These are phyloP conservation scores for Polylopha cassiicola DNA, from an alignment of 2,888 invertebrate genomes.

Conservation along the genomic window DNA sequence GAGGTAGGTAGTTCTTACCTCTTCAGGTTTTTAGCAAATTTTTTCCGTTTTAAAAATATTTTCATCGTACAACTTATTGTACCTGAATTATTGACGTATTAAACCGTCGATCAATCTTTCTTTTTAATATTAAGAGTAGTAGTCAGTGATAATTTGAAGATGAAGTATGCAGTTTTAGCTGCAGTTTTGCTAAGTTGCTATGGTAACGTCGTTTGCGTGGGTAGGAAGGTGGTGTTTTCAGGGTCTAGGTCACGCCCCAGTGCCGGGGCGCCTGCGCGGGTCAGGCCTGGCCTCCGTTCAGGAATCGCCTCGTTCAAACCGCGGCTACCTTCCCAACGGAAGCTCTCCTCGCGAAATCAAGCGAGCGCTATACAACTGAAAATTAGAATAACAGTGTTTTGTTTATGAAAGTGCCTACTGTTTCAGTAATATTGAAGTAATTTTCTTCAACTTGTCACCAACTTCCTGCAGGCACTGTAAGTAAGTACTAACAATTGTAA, in stretches of 20 bases:
- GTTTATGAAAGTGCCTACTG: neutral
- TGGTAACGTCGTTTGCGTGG: slow-evolving; percentile 58
- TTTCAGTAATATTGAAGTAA: too few relatives aligned
- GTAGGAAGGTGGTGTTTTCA: slow-evolving; percentile 69
- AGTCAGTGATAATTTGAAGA: slow-evolving; percentile 31
- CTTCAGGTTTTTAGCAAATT: slow-evolving; percentile 38
- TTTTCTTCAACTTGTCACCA: too few relatives aligned
- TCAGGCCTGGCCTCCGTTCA: slow-evolving; percentile 36
- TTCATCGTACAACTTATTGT: too few relatives aligned
- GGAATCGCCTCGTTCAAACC: slow-evolving; percentile 48
- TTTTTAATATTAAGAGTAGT: neutral
- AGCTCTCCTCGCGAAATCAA: slow-evolving; percentile 27
- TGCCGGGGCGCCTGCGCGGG: slow-evolving; percentile 58
- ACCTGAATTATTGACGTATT: too few relatives aligned
- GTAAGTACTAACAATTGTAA: too few relatives aligned
- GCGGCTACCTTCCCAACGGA: slow-evolving; percentile 49
- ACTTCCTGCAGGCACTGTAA: too few relatives aligned
- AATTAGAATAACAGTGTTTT: neutral
- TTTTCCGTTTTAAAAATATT: slow-evolving; percentile 41
- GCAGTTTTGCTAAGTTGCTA: slow-evolving; percentile 41
- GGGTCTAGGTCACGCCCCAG: slow-evolving; percentile 78
- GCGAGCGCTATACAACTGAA: neutral
- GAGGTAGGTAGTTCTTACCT: too few relatives aligned
- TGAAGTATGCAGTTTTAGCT: slow-evolving; percentile 30
- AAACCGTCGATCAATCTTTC: slow-evolving; percentile 9